Evolutionary conservation across 2,888 invertebrate species (phyloP).

Genomic region (Drosophila anomelani): DNA sequence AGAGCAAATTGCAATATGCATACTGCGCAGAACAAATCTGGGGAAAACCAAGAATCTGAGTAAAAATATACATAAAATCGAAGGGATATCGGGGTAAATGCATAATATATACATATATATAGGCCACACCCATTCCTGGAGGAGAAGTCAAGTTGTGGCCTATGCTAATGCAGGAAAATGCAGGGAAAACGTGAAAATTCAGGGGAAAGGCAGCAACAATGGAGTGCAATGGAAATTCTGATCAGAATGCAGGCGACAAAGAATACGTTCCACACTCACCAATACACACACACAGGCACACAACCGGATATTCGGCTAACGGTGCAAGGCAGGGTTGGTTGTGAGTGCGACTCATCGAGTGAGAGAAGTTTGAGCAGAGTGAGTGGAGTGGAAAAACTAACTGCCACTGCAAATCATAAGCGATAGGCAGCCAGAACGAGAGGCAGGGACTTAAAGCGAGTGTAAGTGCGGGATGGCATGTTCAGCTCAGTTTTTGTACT

Average conservation of each 20-base stretch:
- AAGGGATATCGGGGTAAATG: slow-evolving; percentile 16
- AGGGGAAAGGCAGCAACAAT: slow-evolving; percentile 57
- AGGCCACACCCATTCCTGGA: slow-evolving; percentile 78
- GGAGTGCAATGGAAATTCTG: slow-evolving; percentile 53
- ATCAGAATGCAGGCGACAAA: slow-evolving; percentile 75
- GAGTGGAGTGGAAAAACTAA: slow-evolving; percentile 54
- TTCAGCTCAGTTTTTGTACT: too few species aligned
- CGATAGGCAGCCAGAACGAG: slow-evolving; percentile 7
- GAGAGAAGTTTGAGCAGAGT: slow-evolving; percentile 54
- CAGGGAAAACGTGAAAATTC: slow-evolving; percentile 27
- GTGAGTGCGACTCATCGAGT: slow-evolving; percentile 40
- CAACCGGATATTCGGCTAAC: slow-evolving; percentile 48
- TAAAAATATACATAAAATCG: slow-evolving; percentile 8
- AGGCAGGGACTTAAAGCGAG: not conserved
- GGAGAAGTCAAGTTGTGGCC: slow-evolving; percentile 57
- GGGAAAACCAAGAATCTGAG: slow-evolving; percentile 1
- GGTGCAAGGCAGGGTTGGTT: slow-evolving; percentile 70
- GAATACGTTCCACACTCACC: slow-evolving; percentile 73
- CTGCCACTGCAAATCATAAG: slow-evolving; percentile 77
- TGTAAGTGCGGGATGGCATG: slow-evolving; percentile 13
- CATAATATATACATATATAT: slow-evolving; percentile 57
- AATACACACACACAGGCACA: slow-evolving; percentile 15
- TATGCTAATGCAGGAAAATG: slow-evolving; percentile 72
- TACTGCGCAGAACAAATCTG: slow-evolving; percentile 62
- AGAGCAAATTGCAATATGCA: slow-evolving; percentile 57